A percentile compares a stretch with the other conserved stretches of the same genome.
Evolutionary conservation across 2,797 vertebrate genomes (phyloP).

Genomic region (Periparus ater): DNA sequence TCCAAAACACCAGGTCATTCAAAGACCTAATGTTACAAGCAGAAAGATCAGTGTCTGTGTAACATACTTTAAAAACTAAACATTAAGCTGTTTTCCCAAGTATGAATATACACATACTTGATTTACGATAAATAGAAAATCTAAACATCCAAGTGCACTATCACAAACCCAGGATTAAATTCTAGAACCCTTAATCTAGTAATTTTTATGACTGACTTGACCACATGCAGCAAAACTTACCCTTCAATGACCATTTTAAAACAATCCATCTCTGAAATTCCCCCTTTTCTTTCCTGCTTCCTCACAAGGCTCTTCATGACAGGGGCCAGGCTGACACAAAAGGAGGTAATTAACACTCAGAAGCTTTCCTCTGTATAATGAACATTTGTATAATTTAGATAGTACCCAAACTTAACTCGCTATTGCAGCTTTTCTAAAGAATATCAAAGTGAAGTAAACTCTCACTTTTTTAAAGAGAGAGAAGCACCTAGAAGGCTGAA

Average conservation of each 20-base stretch:
- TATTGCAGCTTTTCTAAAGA: background rate
- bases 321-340: background rate
- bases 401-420: background rate
- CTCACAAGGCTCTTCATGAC: no score
- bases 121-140: background rate
- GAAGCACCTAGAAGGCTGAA: background rate
- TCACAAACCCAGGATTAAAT: background rate
- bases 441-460: background rate
- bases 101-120: background rate
- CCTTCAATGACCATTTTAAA: background rate
- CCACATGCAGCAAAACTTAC: background rate
- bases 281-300: background rate
- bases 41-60: background rate
- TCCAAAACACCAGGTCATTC: background rate
- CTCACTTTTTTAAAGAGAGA: background rate
- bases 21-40: background rate
- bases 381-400: background rate
- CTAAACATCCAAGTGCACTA: background rate
- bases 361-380: background rate
- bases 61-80: background rate
- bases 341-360: background rate
- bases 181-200: background rate
- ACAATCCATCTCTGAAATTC: background rate
- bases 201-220: background rate
- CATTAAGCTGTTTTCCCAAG: background rate